A percentile compares a stretch with the other conserved stretches of the same genome.
Conservation (phyloP, 2,113 vertebrate species). For the Anguilla rostrata region DNA sequence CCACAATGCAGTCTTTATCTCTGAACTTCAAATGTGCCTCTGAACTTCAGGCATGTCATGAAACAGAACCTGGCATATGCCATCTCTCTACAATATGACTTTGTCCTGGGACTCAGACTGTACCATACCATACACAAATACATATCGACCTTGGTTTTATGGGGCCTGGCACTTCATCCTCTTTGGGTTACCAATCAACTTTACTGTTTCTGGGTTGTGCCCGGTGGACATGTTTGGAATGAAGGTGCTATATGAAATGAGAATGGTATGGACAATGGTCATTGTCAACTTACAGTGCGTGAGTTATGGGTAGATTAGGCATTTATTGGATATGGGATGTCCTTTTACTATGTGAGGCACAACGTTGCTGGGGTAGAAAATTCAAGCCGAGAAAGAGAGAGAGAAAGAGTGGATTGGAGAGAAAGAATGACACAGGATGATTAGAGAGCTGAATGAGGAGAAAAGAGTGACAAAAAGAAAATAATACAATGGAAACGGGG, state of each 20-base stretch:
- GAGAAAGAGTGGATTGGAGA: background rate
- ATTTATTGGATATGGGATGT: no score
- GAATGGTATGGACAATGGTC: background rate
- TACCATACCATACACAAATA: background rate
- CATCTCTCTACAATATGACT: background rate
- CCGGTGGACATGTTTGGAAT: constrained; percentile 4
- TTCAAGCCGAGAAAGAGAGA: background rate
- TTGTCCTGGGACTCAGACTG: background rate
- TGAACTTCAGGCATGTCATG: no score
- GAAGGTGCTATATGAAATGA: constrained; percentile 15
- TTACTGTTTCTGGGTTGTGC: background rate
- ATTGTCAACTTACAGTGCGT: background rate
- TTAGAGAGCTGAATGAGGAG: no score
- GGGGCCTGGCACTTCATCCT: background rate
- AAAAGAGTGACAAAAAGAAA: no score
- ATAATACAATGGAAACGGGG: background rate
- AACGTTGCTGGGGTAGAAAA: background rate
- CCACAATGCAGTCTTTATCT: background rate
- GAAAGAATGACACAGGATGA: background rate
- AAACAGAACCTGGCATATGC: background rate
- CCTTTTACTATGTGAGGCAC: background rate
- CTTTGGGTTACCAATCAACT: constrained; percentile 10
- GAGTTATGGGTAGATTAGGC: background rate
- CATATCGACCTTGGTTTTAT: background rate
- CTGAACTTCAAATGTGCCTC: background rate